A percentile compares a stretch with the other conserved stretches of the same genome.
Conservation (phyloP, 23 tunicate genomes). For the Styela plicata region DNA sequence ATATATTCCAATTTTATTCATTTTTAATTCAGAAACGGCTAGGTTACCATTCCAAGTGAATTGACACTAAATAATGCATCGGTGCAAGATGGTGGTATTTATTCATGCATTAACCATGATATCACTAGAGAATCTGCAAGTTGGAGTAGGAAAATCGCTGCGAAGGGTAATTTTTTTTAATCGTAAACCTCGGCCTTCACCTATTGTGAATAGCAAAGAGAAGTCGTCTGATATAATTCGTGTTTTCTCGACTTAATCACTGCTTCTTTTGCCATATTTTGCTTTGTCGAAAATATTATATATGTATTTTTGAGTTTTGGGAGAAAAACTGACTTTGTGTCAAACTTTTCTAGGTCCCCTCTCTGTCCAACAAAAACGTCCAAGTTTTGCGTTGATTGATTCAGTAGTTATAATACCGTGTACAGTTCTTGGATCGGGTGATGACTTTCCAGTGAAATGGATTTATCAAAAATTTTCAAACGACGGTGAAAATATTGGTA, state of each 20-base stretch:
- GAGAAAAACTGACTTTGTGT: no score
- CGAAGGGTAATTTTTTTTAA: not conserved
- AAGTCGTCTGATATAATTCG: no score
- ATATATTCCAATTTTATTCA: no score
- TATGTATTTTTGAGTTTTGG: not conserved
- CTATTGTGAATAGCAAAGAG: no score
- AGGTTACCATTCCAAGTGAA: slow-evolving; percentile 11
- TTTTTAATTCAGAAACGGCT: not conserved
- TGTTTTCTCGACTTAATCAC: no score
- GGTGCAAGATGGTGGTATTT: slow-evolving; percentile 25
- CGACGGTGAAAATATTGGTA: not conserved
- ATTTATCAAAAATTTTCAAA: slow-evolving; percentile 9
- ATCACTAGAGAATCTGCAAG: not conserved
- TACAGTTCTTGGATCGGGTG: slow-evolving; percentile 17
- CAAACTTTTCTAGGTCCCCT: slow-evolving; percentile 15
- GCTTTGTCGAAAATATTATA: not conserved
- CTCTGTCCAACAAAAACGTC: slow-evolving; percentile 19
- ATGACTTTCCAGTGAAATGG: slow-evolving; percentile 13
- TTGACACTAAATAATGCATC: slow-evolving; percentile 12
- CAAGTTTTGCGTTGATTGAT: slow-evolving; percentile 1
- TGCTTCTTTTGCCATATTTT: not conserved
- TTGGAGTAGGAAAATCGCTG: slow-evolving; percentile 26
- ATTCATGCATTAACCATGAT: slow-evolving; percentile 23
- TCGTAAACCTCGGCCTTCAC: no score
- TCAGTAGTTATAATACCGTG: slow-evolving; percentile 34